These are phyloP conservation scores for Arenaria interpres DNA, from an alignment of 2,113 vertebrate species.

Conservation along the genomic window DNA sequence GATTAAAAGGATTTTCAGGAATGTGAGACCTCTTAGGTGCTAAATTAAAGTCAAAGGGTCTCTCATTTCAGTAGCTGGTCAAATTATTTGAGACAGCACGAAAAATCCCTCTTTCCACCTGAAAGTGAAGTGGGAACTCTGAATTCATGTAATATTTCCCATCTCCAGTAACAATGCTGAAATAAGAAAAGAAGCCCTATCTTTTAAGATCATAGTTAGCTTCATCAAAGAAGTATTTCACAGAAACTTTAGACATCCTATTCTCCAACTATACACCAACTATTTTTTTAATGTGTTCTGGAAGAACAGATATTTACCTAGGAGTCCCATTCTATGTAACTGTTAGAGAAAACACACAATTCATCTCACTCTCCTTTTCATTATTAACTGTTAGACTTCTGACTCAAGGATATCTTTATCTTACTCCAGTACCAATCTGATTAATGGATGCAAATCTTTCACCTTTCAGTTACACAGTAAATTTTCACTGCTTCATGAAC, in stretches of 20 bases:
- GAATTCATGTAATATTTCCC: background rate
- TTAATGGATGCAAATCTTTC: slow-evolving; percentile 7
- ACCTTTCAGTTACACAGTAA: slow-evolving; percentile 22
- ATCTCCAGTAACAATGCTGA: background rate
- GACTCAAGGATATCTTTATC: slow-evolving; percentile 3
- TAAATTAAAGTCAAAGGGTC: background rate
- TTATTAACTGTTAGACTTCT: slow-evolving; percentile 14
- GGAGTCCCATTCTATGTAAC: background rate
- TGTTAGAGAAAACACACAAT: background rate
- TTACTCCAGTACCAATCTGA: background rate
- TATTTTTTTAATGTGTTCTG: background rate
- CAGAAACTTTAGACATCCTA: background rate
- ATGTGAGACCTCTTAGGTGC: background rate
- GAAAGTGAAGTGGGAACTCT: background rate
- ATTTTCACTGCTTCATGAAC: slow-evolving; percentile 28
- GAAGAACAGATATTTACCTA: background rate
- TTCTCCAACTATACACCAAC: background rate
- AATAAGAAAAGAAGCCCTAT: background rate
- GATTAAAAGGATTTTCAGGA: background rate
- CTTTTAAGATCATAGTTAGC: background rate
- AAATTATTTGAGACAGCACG: background rate
- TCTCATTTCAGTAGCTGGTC: background rate
- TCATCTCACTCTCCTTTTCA: background rate
- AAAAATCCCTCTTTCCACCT: background rate
- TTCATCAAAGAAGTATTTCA: background rate